Evolutionary conservation across 2,113 vertebrate genomes (phyloP), one percentile per base, ranked within the genome.

Genomic region (Acrocephalus kingi): DNA sequence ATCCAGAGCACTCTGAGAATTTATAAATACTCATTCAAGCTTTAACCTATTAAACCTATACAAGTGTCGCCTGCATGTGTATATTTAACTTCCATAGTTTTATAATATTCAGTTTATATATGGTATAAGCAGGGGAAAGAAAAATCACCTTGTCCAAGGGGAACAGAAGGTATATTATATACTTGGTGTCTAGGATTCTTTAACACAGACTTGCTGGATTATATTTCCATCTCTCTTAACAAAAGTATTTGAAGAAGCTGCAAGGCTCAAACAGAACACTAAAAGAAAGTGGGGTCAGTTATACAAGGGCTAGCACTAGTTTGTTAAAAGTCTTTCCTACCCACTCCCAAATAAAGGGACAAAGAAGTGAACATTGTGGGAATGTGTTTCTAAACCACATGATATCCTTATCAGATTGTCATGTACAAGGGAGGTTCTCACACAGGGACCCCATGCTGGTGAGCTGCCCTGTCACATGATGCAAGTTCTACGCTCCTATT

Each of bases 401-500:
- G 93, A 96, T 97, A 96, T 90, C 96, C 93, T 96, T 96, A 95
- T 96, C 96, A 96, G 96, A 96, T 95, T 96, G 96, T 96, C 93
- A 93, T 94, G 93, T 92, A 96, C 93, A 96, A 95, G 93, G 87
- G 73, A 95, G 92, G 96, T 96, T 96, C 96, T 95, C 96, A 96
- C 93, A 95, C 83, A 90, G 73, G 68, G 96, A 96, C 93, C 93
- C 92, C 96, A 96, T 96, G 83, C 96, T 96, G 96, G 69, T 93
- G 92, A 95, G 91, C 89, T 71, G 92, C 79, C 83, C 80, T 30
- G 7, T 97, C 96, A 96, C 92, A 96, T 96, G 96, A 90, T 90
- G 68, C 88, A 63, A 80, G 79, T 86, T 94, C 93, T 90, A 62
- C 3, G 6, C 83, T 94, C 80, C 88, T 92, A 89, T 96, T 95